Base-by-base conservation (phyloP, 2,113 vertebrate genomes). In the Syngnathoides biaculeatus region DNA sequence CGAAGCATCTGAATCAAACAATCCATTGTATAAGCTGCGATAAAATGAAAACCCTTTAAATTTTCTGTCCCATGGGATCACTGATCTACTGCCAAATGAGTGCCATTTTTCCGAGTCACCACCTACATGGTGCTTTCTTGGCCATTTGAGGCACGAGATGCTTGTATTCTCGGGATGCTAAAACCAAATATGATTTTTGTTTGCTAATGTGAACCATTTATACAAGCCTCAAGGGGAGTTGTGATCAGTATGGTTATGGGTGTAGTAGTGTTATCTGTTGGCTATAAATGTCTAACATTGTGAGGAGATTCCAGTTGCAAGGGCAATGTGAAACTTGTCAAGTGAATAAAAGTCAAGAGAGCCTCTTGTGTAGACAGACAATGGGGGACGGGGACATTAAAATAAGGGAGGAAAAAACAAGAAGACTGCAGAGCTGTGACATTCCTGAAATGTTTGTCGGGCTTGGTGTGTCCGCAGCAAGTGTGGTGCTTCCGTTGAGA, bases 381-480 rank as follows among this genome's bases (percentile, higher is more conserved):
- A 43, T 19, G n/a, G 22, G 10, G 53, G 22, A 67, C 5, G 15
- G 10, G 39, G 22, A 42, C 24, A 57, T 42, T 17, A 78, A 56
- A 52, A 30, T 30, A 17, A 5, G 2, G n/a, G 45, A 53, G 47
- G 55, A 17, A 64, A 69, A 62, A 48, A 24, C 60, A 71, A 65
- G 43, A 61, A 42, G 52, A 39, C 63, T 59, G 61, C 27, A 4
- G 64, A 68, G 70, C 69, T 60, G 79, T 64, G 71, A 83, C 82
- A 85, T 89, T 86, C 78, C 84, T 71, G 60, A 78, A 68, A 89
- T 85, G 79, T 79, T 84, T 82, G 75, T 30, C 26, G 79, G 74
- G 70, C 65, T 85, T 55, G 74, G 75, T 75, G 24, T 17, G 72
- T 42, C 4, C 15, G 5, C 39, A 63, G 38, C 73, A 59, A 81